Evolutionary conservation across 2,888 invertebrate genomes (phyloP), one percentile per base, ranked within the genome.

Genomic region (Galerucella pusilla): DNA sequence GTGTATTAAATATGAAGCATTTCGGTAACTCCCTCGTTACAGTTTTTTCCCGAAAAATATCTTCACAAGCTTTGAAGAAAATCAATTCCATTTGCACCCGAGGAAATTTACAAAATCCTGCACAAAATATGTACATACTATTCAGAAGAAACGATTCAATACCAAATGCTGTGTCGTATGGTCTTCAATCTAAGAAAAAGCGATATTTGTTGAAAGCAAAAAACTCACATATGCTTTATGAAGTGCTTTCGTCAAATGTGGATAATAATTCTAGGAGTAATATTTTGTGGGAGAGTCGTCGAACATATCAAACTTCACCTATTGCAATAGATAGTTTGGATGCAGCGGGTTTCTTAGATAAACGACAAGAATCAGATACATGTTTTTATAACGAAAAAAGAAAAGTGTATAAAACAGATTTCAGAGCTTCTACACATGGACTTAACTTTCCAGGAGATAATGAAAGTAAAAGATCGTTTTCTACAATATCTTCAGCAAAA

Each of bases 1-100:
- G 35, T 35, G 12, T 35, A 11, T 35, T 28, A 14, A 61, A 61
- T 28, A 14, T 61, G 35, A 61, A 61, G n/a, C 5, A 14, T 25
- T 28, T 61, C 12, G 5, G 61, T 12, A 61, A 61, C 7, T 61
- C 61, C 11, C 6, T 35, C 7, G 35, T 61, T 7, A 61, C 61
- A 35, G 60, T 60, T 60, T 60, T 60, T 12, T 54, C 60, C 14
- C 11, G 60, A 25, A 60, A 60, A 60, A 28, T 60, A 14, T 60
- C 60, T 11, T 60, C 60, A 6, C 60, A 60, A 12, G 61, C 35
- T 35, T n/a, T 61, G 11, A 28, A 35, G 9, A 14, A 61, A 61
- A 61, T 61, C 14, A 12, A 35, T 61, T 28, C 12, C 7, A 35
- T 14, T 35, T 35, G 35, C 14, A 35, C 28, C 28, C 35, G 10